Conservation (phyloP, 2,888 invertebrate species). For the Brachypterus glaber region DNA sequence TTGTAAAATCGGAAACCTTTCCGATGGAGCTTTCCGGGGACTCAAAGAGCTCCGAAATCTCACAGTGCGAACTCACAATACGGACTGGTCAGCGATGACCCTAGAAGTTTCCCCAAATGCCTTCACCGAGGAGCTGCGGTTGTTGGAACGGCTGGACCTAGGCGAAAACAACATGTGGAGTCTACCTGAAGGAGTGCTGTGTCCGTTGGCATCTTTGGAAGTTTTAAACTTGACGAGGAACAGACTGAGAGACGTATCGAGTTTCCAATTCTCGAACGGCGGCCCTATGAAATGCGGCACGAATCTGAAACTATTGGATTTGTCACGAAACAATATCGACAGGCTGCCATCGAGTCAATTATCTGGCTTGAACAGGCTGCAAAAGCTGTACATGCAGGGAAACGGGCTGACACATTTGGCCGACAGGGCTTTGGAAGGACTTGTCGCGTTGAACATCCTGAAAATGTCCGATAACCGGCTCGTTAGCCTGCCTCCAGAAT, state of each 20-base stretch:
- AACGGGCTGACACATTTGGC: constrained; percentile 68
- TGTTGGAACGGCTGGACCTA: constrained; percentile 64
- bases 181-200: constrained; percentile 66
- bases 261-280: constrained; percentile 55
- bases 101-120: constrained; percentile 65
- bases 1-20: constrained; percentile 73
- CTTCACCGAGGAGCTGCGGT: constrained; percentile 62
- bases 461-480: constrained; percentile 74
- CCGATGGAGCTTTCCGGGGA: constrained; percentile 73
- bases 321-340: constrained; percentile 71
- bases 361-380: constrained; percentile 59
- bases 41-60: constrained; percentile 68
- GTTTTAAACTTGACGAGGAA: constrained; percentile 72
- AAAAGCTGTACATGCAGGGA: constrained; percentile 65
- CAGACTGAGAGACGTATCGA: constrained; percentile 63
- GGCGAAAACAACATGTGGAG: constrained; percentile 74
- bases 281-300: constrained; percentile 59
- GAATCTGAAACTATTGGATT: constrained; percentile 59
- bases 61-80: constrained; percentile 74
- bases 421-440: constrained; percentile 67
- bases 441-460: constrained; percentile 61
- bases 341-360: constrained; percentile 62
- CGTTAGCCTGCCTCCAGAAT: constrained; percentile 68
- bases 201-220: constrained; percentile 64
- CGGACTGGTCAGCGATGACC: constrained; percentile 74